Base-by-base conservation (phyloP, 2,797 vertebrate species). In the Echiichthys vipera region DNA sequence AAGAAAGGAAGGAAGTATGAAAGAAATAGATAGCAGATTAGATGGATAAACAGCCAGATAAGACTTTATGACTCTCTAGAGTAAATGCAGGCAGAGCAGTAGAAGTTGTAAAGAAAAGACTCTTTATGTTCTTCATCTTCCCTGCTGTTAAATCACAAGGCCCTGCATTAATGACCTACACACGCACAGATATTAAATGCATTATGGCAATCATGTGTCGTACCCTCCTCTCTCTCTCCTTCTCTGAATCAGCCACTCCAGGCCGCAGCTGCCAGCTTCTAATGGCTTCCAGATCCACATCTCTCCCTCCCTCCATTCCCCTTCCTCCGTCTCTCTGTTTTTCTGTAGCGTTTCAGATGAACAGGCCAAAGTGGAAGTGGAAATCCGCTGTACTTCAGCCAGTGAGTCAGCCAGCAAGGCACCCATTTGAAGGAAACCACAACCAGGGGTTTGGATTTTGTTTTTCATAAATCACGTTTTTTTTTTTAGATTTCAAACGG, bases 251-350 rank as follows among this genome's bases (percentile, higher is more conserved):
- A 92, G 82, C 78, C 88, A 63, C 88, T 89, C 85, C 65, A 83
- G 63, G 68, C 70, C 50, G 20, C 89, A 91, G 90, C 89, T 90
- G 90, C 89, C 89, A 92, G 87, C 71, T 47, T 73, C 67, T 92
- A 94, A 94, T 92, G 73, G 77, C 84, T 92, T 91, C 91, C 93
- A 93, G 92, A 92, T 82, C 83, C 81, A 73, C 71, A 42, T 78
- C 80, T 88, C 83, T 80, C 69, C 82, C 86, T 90, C 88, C 75
- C 79, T 74, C 50, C 70, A n/a, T 80, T 80, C 61, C 71, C 71
- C 71, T 78, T 88, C 69, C 68, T 65, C 75, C 63, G 32, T 78
- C 72, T 75, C 34, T 37, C 43, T 74, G 63, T 83, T 84, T 81
- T 68, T 82, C 75, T 68, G 36, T 13, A 27, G 65, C 24, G 3